These are phyloP conservation scores for Deilephila elpenor DNA, from an alignment of 2,888 invertebrate species.

Conservation along the genomic window DNA sequence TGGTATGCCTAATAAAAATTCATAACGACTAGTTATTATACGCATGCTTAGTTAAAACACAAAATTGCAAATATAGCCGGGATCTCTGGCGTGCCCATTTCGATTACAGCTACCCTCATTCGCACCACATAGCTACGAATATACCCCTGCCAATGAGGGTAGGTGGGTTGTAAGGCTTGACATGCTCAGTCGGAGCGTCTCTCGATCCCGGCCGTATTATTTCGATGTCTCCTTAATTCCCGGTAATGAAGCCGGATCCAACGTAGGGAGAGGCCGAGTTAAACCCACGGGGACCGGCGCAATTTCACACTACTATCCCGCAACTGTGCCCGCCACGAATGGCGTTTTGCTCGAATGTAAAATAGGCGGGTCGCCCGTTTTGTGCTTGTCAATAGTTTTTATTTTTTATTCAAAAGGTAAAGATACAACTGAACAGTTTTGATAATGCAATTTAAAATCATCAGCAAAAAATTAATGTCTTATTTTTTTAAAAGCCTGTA, in stretches of 20 bases:
- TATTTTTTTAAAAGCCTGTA: too few species aligned
- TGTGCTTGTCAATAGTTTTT: not conserved
- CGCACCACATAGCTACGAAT: not conserved
- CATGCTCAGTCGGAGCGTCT: constrained; percentile 16
- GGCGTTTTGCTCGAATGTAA: not conserved
- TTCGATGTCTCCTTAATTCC: constrained; percentile 41
- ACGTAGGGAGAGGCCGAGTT: constrained; percentile 27
- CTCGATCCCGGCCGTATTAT: constrained; percentile 30
- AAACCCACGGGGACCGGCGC: constrained; percentile 38
- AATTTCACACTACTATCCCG: constrained; percentile 37
- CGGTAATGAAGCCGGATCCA: constrained; percentile 41
- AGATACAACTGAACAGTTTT: not conserved
- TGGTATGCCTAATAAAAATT: not conserved
- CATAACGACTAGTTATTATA: not conserved
- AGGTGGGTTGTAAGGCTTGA: constrained; percentile 20
- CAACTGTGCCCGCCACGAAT: constrained; percentile 23
- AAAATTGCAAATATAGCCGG: constrained; percentile 4
- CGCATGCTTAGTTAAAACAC: not conserved
- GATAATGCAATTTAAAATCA: too few species aligned
- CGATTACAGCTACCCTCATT: constrained; percentile 4
- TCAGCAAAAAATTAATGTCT: too few species aligned
- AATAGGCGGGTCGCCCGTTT: not conserved
- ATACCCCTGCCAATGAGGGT: not conserved
- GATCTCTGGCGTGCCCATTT: not conserved
- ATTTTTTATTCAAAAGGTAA: not conserved